A percentile compares a stretch with the other conserved stretches of the same genome.
phyloP scores from a whole-genome alignment of 2,113 vertebrate species.

The Daubentonia madagascariensis region DNA sequence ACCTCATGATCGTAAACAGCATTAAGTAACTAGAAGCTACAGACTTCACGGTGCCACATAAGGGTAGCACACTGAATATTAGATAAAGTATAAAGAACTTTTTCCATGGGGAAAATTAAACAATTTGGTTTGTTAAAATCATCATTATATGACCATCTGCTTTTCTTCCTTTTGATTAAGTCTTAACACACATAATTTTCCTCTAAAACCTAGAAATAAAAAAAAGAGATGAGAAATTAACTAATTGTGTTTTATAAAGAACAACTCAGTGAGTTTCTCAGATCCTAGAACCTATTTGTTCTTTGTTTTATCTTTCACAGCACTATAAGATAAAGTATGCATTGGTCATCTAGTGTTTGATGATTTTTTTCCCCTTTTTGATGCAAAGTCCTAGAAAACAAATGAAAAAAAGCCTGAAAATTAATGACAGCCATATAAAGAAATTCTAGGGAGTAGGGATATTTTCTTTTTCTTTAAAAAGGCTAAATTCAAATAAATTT shows the following conservation, averaged over 20 bases:
- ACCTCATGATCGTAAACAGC: neutral
- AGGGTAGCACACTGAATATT: neutral
- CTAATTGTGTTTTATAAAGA: conserved; percentile 53
- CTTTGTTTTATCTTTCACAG: conserved; percentile 44
- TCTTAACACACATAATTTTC: conserved; percentile 55
- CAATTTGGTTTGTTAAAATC: neutral
- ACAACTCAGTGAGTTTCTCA: neutral
- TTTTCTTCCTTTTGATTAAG: conserved; percentile 49
- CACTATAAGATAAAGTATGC: conserved; percentile 40
- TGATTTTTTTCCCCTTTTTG: neutral
- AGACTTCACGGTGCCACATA: neutral
- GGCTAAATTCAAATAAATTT: neutral
- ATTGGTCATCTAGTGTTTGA: conserved; percentile 1
- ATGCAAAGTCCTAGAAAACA: conserved; percentile 12
- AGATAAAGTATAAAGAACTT: neutral
- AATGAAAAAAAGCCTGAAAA: neutral
- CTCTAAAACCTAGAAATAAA: conserved; percentile 46
- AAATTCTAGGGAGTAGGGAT: neutral
- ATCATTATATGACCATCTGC: neutral
- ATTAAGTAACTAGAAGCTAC: neutral
- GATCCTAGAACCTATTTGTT: conserved; percentile 40
- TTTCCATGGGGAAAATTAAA: neutral
- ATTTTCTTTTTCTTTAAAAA: conserved; percentile 1
- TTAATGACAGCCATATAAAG: neutral
- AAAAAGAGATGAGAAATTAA: conserved; percentile 58